Base-by-base conservation (phyloP, 1,140 invertebrate genomes). In the Mamestra configurata region DNA sequence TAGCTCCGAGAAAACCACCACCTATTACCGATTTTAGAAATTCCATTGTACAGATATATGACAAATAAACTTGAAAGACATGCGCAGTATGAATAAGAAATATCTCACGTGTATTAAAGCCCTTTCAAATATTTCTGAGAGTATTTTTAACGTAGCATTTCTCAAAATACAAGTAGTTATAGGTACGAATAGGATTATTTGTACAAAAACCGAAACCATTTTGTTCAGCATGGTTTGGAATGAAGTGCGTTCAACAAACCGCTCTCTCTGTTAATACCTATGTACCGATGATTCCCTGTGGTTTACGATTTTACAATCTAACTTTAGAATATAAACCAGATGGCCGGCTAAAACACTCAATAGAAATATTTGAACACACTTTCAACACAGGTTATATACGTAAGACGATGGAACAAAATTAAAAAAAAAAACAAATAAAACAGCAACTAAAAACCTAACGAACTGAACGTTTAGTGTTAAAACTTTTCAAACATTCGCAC, bases 241-340 rank as follows among this genome's bases (percentile, higher is more conserved):
- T 79, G 68, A 43, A 86, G 73, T 46, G 57, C 77, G 78, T 80
- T 77, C 66, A 83, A 82, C 77, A 79, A 82, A 86, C 77, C 59
- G 84, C 76, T 88, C 68, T n/a, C 49, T 43, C 88, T 84, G 88
- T 86, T 87, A 89, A 91, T 88, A 92, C 85, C 87, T 88, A 90
- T 81, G 90, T 88, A 91, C 80, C 77, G 87, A 89, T 89, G 88
- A 92, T 90, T 89, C 88, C 86, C 85, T 88, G 86, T 87, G 89
- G 90, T 94, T 94, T 93, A 94, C 92, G 91, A 92, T 93, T 93
- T 92, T 90, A 93, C 90, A 93, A 90, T 92, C 93, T 94, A 94
- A 94, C 90, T 94, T 94, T 94, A 94, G 93, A 93, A 93, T 90
- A 92, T 90, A 93, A 92, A 92, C 93, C 93, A 94, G 93, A 94